Conservation (phyloP, 2,113 vertebrate genomes). For the Damaliscus lunatus region DNA sequence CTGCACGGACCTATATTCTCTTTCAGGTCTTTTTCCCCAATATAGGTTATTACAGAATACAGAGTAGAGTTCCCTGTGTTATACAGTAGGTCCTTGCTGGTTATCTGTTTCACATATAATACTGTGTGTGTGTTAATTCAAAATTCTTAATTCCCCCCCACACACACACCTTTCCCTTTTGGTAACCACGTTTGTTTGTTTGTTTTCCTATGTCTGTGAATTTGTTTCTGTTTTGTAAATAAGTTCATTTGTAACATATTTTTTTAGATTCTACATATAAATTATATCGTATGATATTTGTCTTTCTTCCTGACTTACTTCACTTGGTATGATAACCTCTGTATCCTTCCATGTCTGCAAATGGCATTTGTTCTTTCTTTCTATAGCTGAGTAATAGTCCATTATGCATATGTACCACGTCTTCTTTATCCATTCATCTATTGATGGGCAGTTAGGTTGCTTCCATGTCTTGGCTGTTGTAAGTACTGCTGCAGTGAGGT, state of each 20-base stretch:
- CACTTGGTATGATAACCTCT: fast-evolving
- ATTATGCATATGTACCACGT: fast-evolving
- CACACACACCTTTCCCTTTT: background rate
- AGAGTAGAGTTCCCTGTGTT: background rate
- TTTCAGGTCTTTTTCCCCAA: background rate
- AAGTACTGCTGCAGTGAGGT: background rate
- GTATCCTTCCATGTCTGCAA: background rate
- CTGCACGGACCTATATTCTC: fast-evolving
- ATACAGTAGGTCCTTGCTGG: background rate
- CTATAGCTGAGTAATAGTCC: background rate
- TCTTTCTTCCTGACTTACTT: background rate
- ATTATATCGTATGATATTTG: fast-evolving
- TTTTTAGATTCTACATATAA: background rate
- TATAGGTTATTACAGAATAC: background rate
- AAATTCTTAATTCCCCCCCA: background rate
- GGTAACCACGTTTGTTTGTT: background rate
- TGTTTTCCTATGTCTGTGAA: background rate
- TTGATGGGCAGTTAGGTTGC: fast-evolving
- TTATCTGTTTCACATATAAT: background rate
- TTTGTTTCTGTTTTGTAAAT: background rate
- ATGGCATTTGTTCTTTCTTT: background rate
- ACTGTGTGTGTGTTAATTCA: background rate
- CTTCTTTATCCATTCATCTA: background rate
- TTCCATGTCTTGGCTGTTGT: background rate
- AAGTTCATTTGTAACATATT: background rate